Evolutionary conservation across 2,888 invertebrate species (phyloP).

Genomic region (Lathronympha strigana): DNA sequence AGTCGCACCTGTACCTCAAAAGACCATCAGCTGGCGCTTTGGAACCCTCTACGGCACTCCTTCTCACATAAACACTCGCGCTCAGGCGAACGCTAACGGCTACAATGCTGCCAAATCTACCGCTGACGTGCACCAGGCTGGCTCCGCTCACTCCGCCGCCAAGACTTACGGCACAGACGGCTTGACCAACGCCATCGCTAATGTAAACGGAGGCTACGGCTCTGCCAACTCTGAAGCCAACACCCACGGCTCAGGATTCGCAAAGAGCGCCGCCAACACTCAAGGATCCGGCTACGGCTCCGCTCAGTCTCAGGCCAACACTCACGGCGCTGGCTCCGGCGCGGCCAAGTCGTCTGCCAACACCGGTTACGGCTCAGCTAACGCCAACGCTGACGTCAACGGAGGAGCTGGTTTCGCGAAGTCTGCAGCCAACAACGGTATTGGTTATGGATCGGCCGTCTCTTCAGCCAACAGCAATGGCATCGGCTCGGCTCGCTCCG

Average conservation of each 20-base stretch:
- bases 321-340: slow-evolving; percentile 50
- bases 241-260: slow-evolving; percentile 48
- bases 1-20: slow-evolving; percentile 51
- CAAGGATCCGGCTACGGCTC: slow-evolving; percentile 45
- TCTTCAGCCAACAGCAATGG: slow-evolving; percentile 55
- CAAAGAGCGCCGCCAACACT: slow-evolving; percentile 51
- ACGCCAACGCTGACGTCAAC: slow-evolving; percentile 59
- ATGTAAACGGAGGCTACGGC: slow-evolving; percentile 53
- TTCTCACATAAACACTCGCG: slow-evolving; percentile 50
- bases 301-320: slow-evolving; percentile 53
- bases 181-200: slow-evolving; percentile 47
- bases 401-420: slow-evolving; percentile 55
- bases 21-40: slow-evolving; percentile 70
- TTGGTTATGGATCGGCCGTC: slow-evolving; percentile 50
- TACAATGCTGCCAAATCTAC: slow-evolving; percentile 47
- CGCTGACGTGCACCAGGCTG: slow-evolving; percentile 44
- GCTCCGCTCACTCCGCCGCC: slow-evolving; percentile 47
- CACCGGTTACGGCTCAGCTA: slow-evolving; percentile 55
- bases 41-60: slow-evolving; percentile 67
- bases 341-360: slow-evolving; percentile 55
- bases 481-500: slow-evolving; percentile 48
- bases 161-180: slow-evolving; percentile 47
- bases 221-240: slow-evolving; percentile 53
- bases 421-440: slow-evolving; percentile 53
- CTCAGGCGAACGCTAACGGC: slow-evolving; percentile 49